A percentile compares a stretch with the other conserved stretches of the same genome.
Conservation (phyloP, 2,888 invertebrate species). For the Lasiommata megera region DNA sequence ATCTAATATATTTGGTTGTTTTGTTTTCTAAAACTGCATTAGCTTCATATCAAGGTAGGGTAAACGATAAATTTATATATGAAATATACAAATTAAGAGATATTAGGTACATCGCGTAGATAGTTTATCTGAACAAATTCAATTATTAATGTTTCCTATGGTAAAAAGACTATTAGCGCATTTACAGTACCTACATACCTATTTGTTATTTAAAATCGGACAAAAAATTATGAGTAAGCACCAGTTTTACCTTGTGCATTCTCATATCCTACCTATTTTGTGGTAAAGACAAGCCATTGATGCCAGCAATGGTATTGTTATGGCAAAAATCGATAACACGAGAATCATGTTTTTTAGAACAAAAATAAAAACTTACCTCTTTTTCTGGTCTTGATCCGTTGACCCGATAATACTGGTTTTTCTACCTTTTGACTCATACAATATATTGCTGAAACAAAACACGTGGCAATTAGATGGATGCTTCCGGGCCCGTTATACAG, state of each 20-base stretch:
- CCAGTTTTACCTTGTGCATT: background rate
- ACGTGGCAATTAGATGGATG: conserved; percentile 70
- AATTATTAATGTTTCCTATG: no score
- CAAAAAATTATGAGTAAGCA: background rate
- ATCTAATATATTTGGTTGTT: no score
- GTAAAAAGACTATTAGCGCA: no score
- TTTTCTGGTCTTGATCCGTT: conserved; percentile 99
- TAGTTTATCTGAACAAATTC: no score
- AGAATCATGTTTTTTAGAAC: conserved; percentile 13
- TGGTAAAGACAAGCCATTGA: background rate
- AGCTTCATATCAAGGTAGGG: no score
- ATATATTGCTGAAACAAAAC: conserved; percentile 88
- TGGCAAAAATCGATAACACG: background rate
- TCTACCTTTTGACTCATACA: conserved; percentile 99
- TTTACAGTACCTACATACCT: background rate
- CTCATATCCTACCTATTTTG: background rate
- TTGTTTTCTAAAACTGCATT: no score
- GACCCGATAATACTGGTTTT: conserved; percentile 99
- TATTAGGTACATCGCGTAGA: no score
- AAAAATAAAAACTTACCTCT: conserved; percentile 88
- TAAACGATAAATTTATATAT: no score
- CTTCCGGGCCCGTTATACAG: conserved; percentile 40
- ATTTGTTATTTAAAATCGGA: background rate
- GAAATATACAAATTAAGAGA: no score
- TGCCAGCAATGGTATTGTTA: background rate